These are phyloP conservation scores for Cylloceria caligata DNA, from an alignment of 2,888 invertebrate species.

Conservation along the genomic window DNA sequence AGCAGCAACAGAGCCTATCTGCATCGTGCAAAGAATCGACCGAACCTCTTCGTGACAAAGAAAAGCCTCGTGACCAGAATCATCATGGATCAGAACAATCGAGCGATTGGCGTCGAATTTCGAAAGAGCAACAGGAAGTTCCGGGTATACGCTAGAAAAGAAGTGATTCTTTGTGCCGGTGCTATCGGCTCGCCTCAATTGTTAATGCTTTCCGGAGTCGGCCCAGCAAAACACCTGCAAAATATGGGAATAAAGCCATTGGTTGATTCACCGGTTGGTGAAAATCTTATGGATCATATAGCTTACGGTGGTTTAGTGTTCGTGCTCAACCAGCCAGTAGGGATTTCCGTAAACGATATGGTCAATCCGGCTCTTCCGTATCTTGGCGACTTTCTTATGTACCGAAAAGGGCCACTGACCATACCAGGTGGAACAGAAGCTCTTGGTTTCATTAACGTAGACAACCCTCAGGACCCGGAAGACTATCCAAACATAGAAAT, in stretches of 20 bases:
- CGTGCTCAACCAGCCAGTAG: slow-evolving; percentile 84
- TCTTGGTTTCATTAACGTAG: slow-evolving; percentile 87
- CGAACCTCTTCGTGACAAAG: slow-evolving; percentile 89
- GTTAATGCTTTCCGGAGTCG: slow-evolving; percentile 92
- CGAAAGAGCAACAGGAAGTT: slow-evolving; percentile 85
- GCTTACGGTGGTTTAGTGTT: slow-evolving; percentile 87
- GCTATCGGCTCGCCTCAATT: slow-evolving; percentile 95
- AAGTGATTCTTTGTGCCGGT: slow-evolving; percentile 94
- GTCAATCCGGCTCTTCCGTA: slow-evolving; percentile 67
- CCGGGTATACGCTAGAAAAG: slow-evolving; percentile 88
- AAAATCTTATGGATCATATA: slow-evolving; percentile 88
- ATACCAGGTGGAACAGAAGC: slow-evolving; percentile 87
- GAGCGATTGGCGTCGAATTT: slow-evolving; percentile 90
- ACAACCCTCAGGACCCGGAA: slow-evolving; percentile 85
- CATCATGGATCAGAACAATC: slow-evolving; percentile 88
- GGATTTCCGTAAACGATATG: slow-evolving; percentile 66
- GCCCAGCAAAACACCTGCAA: slow-evolving; percentile 86
- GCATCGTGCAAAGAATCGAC: slow-evolving; percentile 85
- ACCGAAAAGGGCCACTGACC: slow-evolving; percentile 86
- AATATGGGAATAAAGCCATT: slow-evolving; percentile 87
- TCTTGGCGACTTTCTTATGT: slow-evolving; percentile 54
- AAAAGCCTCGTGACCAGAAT: slow-evolving; percentile 88
- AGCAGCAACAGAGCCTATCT: slow-evolving; percentile 88
- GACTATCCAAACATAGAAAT: slow-evolving; percentile 90
- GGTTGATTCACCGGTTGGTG: slow-evolving; percentile 87